Base-by-base conservation (phyloP, 2,888 invertebrate genomes). In the Papilio protenor region DNA sequence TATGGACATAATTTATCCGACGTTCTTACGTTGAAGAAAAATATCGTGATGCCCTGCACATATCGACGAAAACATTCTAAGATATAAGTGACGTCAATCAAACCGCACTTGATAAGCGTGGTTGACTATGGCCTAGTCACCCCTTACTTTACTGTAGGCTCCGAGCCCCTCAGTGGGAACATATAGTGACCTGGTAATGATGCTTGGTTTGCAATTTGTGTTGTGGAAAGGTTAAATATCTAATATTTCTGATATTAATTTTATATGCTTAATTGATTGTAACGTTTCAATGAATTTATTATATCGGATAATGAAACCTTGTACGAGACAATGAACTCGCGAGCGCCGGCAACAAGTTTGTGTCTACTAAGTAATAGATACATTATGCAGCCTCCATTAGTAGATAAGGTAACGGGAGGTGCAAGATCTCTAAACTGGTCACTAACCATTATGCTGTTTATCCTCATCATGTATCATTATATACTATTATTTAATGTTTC, bases 301-400 rank as follows among this genome's bases (percentile, higher is more conserved):
- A 59, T 59, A 69, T 78, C 64, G 57, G 40, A 73, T 78, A 76
- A 72, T 73, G 49, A 73, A 73, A 76, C 76, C 76, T 78, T 73
- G 73, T 64, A 66, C 57, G 59, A 76, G 78, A 78, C 78, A 78
- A 78, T 78, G 78, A 78, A 78, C 78, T 75, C 78, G n/a, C 75
- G 27, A 16, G 64, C 27, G 76, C 69, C 76, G 57, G 75, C 66
- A 78, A 78, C 78, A 57, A 78, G 78, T 78, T 78, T 78, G 78
- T 73, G 49, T 73, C 73, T 78, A 78, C 78, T 78, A 76, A 78
- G 78, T 78, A 78, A 78, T 78, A 78, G 78, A 78, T 78, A 78
- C 78, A 78, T 78, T 78, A 78, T 78, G 78, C 78, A 78, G 78
- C 66, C 66, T 78, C 78, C 78, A 78, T 78, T 78, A 78, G 78